Evolutionary conservation across 2,888 invertebrate species (phyloP).

Genomic region (Pemphredon lugubris): DNA sequence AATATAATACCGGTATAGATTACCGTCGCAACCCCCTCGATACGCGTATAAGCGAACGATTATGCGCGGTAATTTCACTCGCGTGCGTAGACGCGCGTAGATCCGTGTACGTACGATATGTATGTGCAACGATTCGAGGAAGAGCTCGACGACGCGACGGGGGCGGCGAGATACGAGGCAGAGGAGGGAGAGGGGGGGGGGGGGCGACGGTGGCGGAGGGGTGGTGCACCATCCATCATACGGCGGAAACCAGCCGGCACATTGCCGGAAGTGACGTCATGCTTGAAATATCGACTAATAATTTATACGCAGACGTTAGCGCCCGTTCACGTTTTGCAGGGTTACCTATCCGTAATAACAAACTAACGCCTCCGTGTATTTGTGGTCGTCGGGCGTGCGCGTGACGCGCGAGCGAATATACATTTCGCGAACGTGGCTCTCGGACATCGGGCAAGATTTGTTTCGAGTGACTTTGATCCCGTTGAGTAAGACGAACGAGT

Average conservation of each 20-base stretch:
- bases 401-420: constrained; percentile 22
- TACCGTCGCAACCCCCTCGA: no score
- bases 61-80: constrained; percentile 30
- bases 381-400: constrained; percentile 28
- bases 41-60: not conserved
- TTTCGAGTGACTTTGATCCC: constrained; percentile 5
- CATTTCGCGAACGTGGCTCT: not conserved
- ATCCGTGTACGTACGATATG: constrained; percentile 46
- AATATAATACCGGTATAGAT: no score
- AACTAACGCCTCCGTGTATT: constrained; percentile 64
- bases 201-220: constrained; percentile 48
- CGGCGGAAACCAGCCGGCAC: constrained; percentile 78
- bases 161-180: constrained; percentile 46
- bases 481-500: no score
- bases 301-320: constrained; percentile 79
- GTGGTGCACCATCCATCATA: constrained; percentile 75
- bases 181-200: constrained; percentile 47
- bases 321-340: constrained; percentile 70
- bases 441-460: constrained; percentile 13
- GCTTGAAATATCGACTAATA: constrained; percentile 80
- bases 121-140: constrained; percentile 66
- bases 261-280: constrained; percentile 80
- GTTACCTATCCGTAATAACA: constrained; percentile 67
- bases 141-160: constrained; percentile 64
- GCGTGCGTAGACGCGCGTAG: constrained; percentile 26